Evolutionary conservation across 2,113 vertebrate genomes (phyloP), one percentile per base, ranked within the genome.

Genomic region (Catharus minimus): DNA sequence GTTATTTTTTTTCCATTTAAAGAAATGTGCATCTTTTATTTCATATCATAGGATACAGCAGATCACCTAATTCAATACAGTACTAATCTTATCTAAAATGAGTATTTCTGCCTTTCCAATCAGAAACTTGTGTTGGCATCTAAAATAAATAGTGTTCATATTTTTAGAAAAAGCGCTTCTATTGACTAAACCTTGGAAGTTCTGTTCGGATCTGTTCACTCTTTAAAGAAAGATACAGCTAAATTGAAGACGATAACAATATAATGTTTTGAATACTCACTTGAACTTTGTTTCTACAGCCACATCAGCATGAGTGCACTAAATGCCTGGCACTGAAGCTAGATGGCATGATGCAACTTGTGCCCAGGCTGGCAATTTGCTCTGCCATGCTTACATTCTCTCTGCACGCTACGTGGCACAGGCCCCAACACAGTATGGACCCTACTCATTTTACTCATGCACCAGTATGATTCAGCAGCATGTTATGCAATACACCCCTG

Each of bases 341-440:
- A 67, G 39, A 23, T 82, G 36, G 23, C 32, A 38, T 2, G 23
- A 38, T 28, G 36, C 8, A 65, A 14, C 22, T 91, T 69, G 36
- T 71, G n/a, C 20, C 55, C 19, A 20, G 33, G 17, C 7, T 61
- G 55, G 15, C 15, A 88, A 32, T 44, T 22, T 39, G 1, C 39
- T 58, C 38, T 41, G 12, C 36, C 11, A 0, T 10, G 5, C 4
- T 43, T 11, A 5, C 27, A 30, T 39, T 21, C 18, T 41, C 22
- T 16, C 13, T 64, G 53, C 44, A 72, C 11, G 3, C 23, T 67
- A 28, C 0, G 0, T 18, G 66, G 46, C 39, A 75, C 46, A 24
- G 30, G 50, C n/a, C 61, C n/a, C 41, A 43, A 7, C 44, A 64
- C 0, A 1, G 36, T 22, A n/a, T 0, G 0, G 77, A 68, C 44